A percentile compares a stretch with the other conserved stretches of the same genome.
These are phyloP conservation scores for Salmo trutta DNA, from an alignment of 2,797 vertebrate genomes.

Conservation along the genomic window DNA sequence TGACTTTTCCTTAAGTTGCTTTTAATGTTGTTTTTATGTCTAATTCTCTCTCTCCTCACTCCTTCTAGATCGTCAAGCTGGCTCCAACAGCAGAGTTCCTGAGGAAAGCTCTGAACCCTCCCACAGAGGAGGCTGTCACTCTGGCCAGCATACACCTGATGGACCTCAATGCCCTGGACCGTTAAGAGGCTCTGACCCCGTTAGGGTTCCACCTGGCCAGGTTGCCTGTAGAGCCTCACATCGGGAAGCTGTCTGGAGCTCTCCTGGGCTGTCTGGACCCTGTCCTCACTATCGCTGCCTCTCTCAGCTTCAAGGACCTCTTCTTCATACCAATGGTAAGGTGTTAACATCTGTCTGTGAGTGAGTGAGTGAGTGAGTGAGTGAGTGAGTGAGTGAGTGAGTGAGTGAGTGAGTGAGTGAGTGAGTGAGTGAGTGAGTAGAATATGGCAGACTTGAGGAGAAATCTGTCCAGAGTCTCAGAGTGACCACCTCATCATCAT, in stretches of 20 bases:
- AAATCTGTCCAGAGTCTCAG: constrained; percentile 83
- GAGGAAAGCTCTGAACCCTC: constrained; percentile 88
- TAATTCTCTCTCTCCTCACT: constrained; percentile 1
- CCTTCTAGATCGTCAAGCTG: constrained; percentile 87
- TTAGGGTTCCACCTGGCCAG: constrained; percentile 92
- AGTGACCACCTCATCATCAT: constrained; percentile 96
- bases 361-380: too few relatives aligned
- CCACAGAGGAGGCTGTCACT: constrained; percentile 81
- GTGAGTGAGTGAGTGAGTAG: constrained; percentile 44
- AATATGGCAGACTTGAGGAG: constrained; percentile 92
- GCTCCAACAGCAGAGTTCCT: constrained; percentile 89
- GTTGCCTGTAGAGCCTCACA: constrained; percentile 95
- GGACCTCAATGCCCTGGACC: constrained; percentile 94
- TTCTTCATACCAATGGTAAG: constrained; percentile 95
- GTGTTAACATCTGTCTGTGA: too few relatives aligned
- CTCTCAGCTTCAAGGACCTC: constrained; percentile 98
- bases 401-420: too few relatives aligned
- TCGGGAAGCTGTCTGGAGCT: constrained; percentile 96
- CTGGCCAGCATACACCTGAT: constrained; percentile 90
- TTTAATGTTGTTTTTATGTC: too few relatives aligned
- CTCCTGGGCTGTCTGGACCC: constrained; percentile 94
- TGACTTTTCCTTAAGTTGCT: too few relatives aligned
- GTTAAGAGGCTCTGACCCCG: constrained; percentile 87
- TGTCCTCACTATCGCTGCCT: constrained; percentile 93
- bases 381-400: too few relatives aligned